Evolutionary conservation across 2,888 invertebrate genomes (phyloP), one percentile per base, ranked within the genome.

Genomic region (Cyaniris semiargus): DNA sequence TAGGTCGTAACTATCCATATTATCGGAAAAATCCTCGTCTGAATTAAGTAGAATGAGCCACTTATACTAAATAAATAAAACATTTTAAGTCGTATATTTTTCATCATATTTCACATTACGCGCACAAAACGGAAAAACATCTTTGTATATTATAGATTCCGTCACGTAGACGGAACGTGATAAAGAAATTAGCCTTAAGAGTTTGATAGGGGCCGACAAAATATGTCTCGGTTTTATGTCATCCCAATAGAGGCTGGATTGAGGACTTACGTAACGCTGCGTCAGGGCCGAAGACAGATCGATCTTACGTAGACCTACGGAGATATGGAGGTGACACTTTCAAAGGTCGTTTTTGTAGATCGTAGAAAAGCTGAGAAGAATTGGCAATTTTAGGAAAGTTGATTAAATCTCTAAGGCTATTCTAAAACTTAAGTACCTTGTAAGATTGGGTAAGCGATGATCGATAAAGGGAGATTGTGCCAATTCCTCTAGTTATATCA

Each of bases 161-260:
- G 27, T 66, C 66, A 66, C 66, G 66, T 66, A 27, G 66, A 66
- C 23, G 38, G 44, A 13, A 21, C 44, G 44, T 21, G 23, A 72
- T 74, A 48, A 53, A 53, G 23, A 74, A 74, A 74, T 74, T 74
- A 74, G 7, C 48, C 23, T 27, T 78, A 78, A 60, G 78, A 78
- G 77, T 77, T 77, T 76, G 76, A 79, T 78, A 79, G 76, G 66
- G 75, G 10, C 76, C 71, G 74, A 78, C 78, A 78, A 81, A 81
- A 81, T 80, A 80, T 81, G 79, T 70, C 74, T 79, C 58, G 76
- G 76, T 71, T 78, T 79, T 79, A 80, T 78, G 76, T 79, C 77
- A 34, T 76, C 76, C 78, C 81, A 77, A 79, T 80, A 80, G 79
- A 79, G 53, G 79, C 77, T 78, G 76, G 78, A 80, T 80, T 76